Evolutionary conservation across 2,113 vertebrate species (phyloP).

Genomic region (Oplegnathus fasciatus): DNA sequence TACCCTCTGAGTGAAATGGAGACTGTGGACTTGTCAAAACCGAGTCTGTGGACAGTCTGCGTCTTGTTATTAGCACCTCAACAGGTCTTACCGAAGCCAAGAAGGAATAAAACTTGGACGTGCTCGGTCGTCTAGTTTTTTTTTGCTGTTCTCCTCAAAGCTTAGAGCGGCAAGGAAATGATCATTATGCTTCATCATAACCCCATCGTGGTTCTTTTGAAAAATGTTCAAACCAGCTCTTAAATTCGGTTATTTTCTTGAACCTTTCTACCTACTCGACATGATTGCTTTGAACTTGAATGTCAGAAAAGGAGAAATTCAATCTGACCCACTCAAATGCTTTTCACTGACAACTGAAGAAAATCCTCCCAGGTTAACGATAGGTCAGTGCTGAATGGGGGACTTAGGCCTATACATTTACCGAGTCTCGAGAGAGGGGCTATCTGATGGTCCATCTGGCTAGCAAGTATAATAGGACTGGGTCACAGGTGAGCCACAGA

Average conservation of each 20-base stretch:
- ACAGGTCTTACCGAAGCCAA: slow-evolving; percentile 61
- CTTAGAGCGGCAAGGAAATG: slow-evolving; percentile 32
- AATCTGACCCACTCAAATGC: slow-evolving; percentile 55
- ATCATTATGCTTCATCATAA: slow-evolving; percentile 49
- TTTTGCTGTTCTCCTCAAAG: slow-evolving; percentile 15
- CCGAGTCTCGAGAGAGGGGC: slow-evolving; percentile 39
- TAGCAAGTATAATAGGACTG: slow-evolving; percentile 56
- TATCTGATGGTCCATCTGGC: slow-evolving; percentile 67
- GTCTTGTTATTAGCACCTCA: slow-evolving; percentile 73
- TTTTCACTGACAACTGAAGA: slow-evolving; percentile 54
- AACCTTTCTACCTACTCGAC: slow-evolving; percentile 20
- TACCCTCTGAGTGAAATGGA: slow-evolving; percentile 65
- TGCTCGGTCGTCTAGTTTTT: neutral
- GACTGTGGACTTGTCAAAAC: slow-evolving; percentile 73
- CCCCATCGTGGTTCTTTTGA: slow-evolving; percentile 40
- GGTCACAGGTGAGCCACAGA: slow-evolving; percentile 67
- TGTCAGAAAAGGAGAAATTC: slow-evolving; percentile 64
- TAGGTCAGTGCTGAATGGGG: slow-evolving; percentile 41
- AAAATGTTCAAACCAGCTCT: slow-evolving; percentile 51
- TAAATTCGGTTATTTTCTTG: slow-evolving; percentile 55
- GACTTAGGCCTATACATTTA: slow-evolving; percentile 42
- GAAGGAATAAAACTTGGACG: slow-evolving; percentile 53
- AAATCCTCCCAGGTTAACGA: slow-evolving; percentile 68
- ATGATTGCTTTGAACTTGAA: slow-evolving; percentile 63
- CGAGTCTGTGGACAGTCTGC: slow-evolving; percentile 59